These are phyloP conservation scores for Cryptus viduatorius DNA, from an alignment of 2,888 invertebrate genomes.

Conservation along the genomic window DNA sequence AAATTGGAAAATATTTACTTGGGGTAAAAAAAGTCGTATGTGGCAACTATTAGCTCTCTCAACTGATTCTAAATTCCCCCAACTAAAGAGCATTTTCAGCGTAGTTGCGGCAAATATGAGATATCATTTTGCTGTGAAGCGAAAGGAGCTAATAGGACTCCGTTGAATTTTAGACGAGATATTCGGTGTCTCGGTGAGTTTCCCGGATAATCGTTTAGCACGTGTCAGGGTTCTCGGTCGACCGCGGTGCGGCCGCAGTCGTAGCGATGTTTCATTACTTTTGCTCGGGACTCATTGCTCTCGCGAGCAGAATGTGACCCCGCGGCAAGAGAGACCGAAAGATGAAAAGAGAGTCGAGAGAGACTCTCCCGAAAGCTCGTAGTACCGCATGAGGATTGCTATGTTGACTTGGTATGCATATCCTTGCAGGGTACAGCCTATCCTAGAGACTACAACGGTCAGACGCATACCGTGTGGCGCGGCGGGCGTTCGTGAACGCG, in stretches of 20 bases:
- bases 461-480: neutral
- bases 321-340: neutral
- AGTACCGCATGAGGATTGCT: neutral
- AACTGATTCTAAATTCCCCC: no score
- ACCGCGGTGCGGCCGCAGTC: neutral
- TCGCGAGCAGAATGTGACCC: neutral
- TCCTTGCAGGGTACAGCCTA: neutral
- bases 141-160: neutral
- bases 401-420: neutral
- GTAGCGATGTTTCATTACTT: slow-evolving; percentile 53
- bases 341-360: neutral
- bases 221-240: neutral
- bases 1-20: no score
- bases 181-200: neutral
- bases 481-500: slow-evolving; percentile 25
- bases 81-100: no score
- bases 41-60: no score
- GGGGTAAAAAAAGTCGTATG: no score
- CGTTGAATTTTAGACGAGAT: neutral
- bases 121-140: no score
- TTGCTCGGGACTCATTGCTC: slow-evolving; percentile 25
- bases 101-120: no score
- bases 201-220: neutral
- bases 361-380: neutral
- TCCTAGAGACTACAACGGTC: neutral